A percentile compares a stretch with the other conserved stretches of the same genome.
Conservation (phyloP, 2,797 vertebrate genomes). For the Atherinosoma microstoma region DNA sequence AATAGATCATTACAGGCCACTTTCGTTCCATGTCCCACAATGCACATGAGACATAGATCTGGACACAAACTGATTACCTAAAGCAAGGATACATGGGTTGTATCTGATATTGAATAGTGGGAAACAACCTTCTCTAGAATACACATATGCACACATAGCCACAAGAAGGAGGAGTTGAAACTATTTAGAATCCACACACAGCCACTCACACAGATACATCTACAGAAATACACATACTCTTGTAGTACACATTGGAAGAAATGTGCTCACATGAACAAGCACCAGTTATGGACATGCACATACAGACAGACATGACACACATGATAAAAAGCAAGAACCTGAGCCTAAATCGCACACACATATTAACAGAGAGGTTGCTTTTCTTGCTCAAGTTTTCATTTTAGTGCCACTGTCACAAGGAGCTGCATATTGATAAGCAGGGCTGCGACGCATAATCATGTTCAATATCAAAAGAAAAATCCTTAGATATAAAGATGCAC, state of each 20-base stretch:
- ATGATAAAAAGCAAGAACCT: neutral
- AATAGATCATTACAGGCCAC: conserved; percentile 24
- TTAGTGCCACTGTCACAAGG: conserved; percentile 7
- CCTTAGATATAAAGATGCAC: neutral
- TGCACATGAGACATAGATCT: neutral
- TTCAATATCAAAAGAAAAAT: conserved; percentile 8
- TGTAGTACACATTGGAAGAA: too few species aligned
- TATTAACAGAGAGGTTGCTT: neutral
- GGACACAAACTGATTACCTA: neutral
- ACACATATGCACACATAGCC: neutral
- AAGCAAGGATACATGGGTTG: neutral
- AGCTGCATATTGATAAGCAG: conserved; percentile 1
- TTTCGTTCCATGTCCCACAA: neutral
- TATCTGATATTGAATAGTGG: neutral
- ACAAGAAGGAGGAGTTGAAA: neutral
- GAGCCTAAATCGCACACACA: neutral
- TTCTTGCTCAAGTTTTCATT: conserved; percentile 20
- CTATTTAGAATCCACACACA: neutral
- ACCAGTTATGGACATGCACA: neutral
- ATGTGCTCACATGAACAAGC: neutral
- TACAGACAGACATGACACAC: neutral
- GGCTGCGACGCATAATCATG: neutral
- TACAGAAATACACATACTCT: too few species aligned
- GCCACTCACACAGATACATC: too few species aligned
- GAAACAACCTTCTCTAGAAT: neutral